A percentile compares a stretch with the other conserved stretches of the same genome.
Conservation (phyloP, 1,140 invertebrate species). For the Atta colombica region DNA sequence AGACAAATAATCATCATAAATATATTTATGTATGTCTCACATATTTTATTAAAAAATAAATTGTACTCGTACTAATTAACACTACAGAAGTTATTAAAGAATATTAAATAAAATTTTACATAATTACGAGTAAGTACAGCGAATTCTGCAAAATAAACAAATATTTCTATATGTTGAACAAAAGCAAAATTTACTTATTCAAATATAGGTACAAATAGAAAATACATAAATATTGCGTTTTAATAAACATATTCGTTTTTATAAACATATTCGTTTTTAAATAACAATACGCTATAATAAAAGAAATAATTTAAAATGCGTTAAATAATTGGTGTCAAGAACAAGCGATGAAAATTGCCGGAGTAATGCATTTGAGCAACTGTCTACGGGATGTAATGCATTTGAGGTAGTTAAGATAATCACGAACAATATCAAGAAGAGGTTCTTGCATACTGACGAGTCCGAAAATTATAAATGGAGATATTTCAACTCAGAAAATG, state of each 20-base stretch:
- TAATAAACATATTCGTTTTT: not conserved
- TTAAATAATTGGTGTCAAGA: slow-evolving; percentile 70
- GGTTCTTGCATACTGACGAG: slow-evolving; percentile 35
- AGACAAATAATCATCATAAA: not conserved
- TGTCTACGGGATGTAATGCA: slow-evolving; percentile 75
- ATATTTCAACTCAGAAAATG: slow-evolving; percentile 37
- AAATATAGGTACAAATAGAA: not conserved
- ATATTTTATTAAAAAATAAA: not conserved
- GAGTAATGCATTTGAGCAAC: slow-evolving; percentile 70
- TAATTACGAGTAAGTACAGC: not conserved
- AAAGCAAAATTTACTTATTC: not conserved
- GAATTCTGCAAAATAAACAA: not conserved
- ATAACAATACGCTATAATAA: not conserved
- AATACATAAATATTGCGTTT: not conserved
- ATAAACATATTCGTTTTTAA: not conserved
- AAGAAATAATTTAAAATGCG: slow-evolving; percentile 47
- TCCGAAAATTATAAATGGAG: slow-evolving; percentile 9
- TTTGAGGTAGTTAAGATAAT: slow-evolving; percentile 74
- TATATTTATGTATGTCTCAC: not conserved
- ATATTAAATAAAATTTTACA: slow-evolving; percentile 1
- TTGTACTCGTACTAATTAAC: not conserved
- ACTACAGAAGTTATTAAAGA: not conserved
- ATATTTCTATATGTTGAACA: not conserved
- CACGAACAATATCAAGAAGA: slow-evolving; percentile 58
- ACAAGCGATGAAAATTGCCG: slow-evolving; percentile 52